These are phyloP conservation scores for Ormyrus thymus DNA, from an alignment of 2,888 invertebrate species.

Conservation along the genomic window DNA sequence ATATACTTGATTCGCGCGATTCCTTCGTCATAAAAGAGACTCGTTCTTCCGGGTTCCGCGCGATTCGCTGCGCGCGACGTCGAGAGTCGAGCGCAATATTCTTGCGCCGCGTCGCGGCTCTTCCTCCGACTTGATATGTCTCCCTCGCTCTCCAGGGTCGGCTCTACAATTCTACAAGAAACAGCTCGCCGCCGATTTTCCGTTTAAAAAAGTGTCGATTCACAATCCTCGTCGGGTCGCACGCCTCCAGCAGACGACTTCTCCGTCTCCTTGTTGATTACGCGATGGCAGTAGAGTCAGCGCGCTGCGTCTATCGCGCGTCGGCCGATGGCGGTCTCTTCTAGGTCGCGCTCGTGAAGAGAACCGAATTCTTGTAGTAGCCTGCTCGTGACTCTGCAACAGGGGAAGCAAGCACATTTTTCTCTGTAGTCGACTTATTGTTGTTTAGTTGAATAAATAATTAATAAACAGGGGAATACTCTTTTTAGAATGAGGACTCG, in stretches of 20 bases:
- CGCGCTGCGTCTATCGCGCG: conserved; percentile 58
- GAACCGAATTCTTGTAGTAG: conserved; percentile 93
- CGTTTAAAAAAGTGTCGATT: no score
- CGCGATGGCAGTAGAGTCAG: conserved; percentile 52
- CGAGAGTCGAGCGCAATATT: neutral
- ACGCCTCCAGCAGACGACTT: neutral
- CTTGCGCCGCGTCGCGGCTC: neutral
- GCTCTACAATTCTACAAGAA: no score
- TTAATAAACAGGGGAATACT: no score
- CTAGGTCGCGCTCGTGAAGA: conserved; percentile 91
- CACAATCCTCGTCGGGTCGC: neutral
- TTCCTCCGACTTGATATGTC: conserved; percentile 25
- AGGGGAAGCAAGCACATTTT: conserved; percentile 55
- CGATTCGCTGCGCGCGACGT: conserved; percentile 11
- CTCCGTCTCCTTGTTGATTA: conserved; percentile 40
- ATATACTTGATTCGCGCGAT: conserved; percentile 49
- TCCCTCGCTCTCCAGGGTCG: conserved; percentile 3
- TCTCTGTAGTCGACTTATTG: neutral
- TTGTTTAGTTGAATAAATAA: no score
- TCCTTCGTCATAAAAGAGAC: conserved; percentile 19
- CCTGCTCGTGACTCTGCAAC: conserved; percentile 77
- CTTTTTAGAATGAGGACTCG: no score
- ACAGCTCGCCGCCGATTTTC: no score
- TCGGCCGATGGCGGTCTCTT: conserved; percentile 64
- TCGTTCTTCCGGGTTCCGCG: neutral